Evolutionary conservation across 2,888 invertebrate genomes (phyloP).

Genomic region (Mythimna albipuncta): DNA sequence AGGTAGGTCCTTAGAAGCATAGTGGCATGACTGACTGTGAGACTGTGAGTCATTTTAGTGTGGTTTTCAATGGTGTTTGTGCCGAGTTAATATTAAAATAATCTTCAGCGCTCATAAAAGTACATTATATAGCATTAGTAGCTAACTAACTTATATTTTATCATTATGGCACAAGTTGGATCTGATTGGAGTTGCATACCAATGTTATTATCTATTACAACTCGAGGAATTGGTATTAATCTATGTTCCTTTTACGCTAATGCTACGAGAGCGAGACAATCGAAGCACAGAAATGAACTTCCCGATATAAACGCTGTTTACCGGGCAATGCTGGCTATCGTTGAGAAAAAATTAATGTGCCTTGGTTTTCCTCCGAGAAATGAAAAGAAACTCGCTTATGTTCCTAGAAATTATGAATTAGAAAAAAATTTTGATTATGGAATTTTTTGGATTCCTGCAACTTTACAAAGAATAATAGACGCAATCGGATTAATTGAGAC

Average conservation of each 20-base stretch:
- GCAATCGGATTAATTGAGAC: constrained; percentile 5
- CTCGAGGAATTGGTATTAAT: constrained; percentile 28
- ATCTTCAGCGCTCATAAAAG: too few species aligned
- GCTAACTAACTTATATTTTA: too few species aligned
- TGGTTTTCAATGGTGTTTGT: too few species aligned
- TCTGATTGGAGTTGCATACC: neutral
- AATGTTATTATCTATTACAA: constrained; percentile 22
- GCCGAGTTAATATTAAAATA: too few species aligned
- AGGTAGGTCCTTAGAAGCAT: too few species aligned
- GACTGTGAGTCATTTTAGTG: too few species aligned
- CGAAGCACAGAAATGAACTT: neutral
- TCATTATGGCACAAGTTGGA: neutral
- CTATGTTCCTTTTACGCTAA: constrained; percentile 21
- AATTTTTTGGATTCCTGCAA: constrained; percentile 1
- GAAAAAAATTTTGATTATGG: accelerated
- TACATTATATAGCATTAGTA: too few species aligned
- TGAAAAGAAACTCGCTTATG: neutral
- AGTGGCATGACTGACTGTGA: too few species aligned
- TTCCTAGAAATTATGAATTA: neutral
- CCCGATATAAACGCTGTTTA: constrained; percentile 25
- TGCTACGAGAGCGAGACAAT: too few species aligned
- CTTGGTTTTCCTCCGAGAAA: neutral
- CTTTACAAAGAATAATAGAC: constrained; percentile 16
- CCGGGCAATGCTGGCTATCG: constrained; percentile 24
- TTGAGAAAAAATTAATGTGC: neutral